Conservation (phyloP, 2,797 vertebrate species). For the Microcaecilia unicolor region DNA sequence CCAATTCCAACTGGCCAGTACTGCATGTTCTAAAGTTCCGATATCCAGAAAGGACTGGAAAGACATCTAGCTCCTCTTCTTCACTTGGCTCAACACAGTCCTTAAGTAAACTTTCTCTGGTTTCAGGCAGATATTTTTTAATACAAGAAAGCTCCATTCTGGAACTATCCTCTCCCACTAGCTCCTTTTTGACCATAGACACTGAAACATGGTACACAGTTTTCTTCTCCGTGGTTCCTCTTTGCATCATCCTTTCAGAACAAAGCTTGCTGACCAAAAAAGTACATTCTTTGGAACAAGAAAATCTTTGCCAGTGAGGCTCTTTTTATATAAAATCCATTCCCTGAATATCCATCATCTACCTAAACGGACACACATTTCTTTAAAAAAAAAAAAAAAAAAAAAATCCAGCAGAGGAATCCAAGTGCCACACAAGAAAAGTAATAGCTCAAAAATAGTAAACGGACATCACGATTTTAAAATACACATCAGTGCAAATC, state of each 20-base stretch:
- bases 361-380: background rate
- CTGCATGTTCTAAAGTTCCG: conserved; percentile 81
- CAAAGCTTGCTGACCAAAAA: conserved; percentile 53
- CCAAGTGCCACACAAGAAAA: background rate
- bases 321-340: too few species aligned
- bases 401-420: too few species aligned
- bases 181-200: conserved; percentile 86
- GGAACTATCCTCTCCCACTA: conserved; percentile 34
- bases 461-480: too few species aligned
- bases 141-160: too few species aligned
- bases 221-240: conserved; percentile 64
- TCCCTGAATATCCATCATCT: background rate
- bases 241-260: conserved; percentile 66
- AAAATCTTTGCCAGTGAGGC: too few species aligned
- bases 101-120: too few species aligned
- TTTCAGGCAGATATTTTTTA: conserved; percentile 9
- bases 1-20: conserved; percentile 83
- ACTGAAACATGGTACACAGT: conserved; percentile 90
- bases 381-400: too few species aligned
- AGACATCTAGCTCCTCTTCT: conserved; percentile 49
- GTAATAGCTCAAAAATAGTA: too few species aligned
- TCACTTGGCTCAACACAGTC: conserved; percentile 65
- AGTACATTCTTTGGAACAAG: conserved; percentile 60
- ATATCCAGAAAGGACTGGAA: conserved; percentile 38
- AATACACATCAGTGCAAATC: too few species aligned